A percentile compares a stretch with the other conserved stretches of the same genome.
These are phyloP conservation scores for Macaria liturata DNA, from an alignment of 2,888 invertebrate genomes.

Conservation along the genomic window DNA sequence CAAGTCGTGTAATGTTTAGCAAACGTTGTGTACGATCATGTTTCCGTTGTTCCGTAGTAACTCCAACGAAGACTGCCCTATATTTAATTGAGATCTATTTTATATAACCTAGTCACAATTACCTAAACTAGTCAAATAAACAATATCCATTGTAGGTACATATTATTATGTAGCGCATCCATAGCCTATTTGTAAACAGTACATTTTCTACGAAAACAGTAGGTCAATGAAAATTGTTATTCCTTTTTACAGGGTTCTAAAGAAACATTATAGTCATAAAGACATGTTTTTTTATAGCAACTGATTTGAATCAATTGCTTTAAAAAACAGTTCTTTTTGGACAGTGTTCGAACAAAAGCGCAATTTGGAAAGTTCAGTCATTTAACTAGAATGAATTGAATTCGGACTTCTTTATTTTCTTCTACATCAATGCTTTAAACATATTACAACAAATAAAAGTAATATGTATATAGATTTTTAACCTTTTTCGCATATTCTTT, in stretches of 20 bases:
- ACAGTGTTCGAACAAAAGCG: no score
- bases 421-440: no score
- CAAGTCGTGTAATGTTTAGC: slow-evolving; percentile 60
- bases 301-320: no score
- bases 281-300: no score
- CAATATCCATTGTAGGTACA: slow-evolving; percentile 61
- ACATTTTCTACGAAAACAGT: slow-evolving; percentile 24
- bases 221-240: background rate
- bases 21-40: slow-evolving; percentile 71
- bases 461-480: no score
- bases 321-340: no score
- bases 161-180: slow-evolving; percentile 47
- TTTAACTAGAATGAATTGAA: no score
- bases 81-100: slow-evolving; percentile 82
- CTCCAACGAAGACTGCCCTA: slow-evolving; percentile 83
- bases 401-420: no score
- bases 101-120: slow-evolving; percentile 79
- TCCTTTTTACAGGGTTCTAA: background rate
- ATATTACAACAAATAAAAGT: no score
- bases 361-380: no score
- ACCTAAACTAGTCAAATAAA: slow-evolving; percentile 75
- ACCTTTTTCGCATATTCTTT: no score
- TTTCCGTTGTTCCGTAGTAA: slow-evolving; percentile 77
- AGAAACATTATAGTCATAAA: no score
- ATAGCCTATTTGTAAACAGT: slow-evolving; percentile 12